Base-by-base conservation (phyloP, 2,888 invertebrate genomes). In the Acanthosepion esculentum region DNA sequence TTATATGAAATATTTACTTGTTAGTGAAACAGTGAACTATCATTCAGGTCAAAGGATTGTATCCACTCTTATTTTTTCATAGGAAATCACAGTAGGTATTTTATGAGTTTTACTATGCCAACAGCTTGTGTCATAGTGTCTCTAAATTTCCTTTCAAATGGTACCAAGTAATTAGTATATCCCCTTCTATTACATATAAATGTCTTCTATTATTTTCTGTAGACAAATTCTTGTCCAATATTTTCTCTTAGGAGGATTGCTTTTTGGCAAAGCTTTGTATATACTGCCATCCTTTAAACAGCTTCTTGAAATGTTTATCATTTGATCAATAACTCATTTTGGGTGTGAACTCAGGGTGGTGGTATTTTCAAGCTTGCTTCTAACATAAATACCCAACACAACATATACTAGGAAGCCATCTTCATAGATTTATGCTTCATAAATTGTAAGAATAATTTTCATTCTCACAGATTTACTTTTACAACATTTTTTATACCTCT, bases 291-390 rank as follows among this genome's bases (percentile, higher is more conserved):
- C 29, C 78, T 78, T 78, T 78, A 78, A 78, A 78, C n/a, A 29
- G 78, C n/a, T 64, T 78, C 78, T 29, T 78, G 78, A 78, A n/a
- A 29, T 78, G n/a, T 78, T 78, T 78, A 78, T 78, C 78, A 78
- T n/a, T 78, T 78, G 78, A 78, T 78, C 78, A 78, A 78, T 78
- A 78, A 33, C 78, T 78, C 78, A 78, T 78, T 78, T 78, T 78
- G n/a, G 18, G 78, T n/a, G n/a, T n/a, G 78, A 78, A 78, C 78
- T 78, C n/a, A 6, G 15, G 78, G 78, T n/a, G 59, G 59, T 55
- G 78, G 78, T 78, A 78, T 78, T 78, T 33, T 78, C 78, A 78
- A 33, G 78, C n/a, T n/a, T 78, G n/a, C 78, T n/a, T n/a, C 78
- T 33, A n/a, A n/a, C 78, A 78, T 78, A 78, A 78, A 78, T 78